Conservation (phyloP, 2,113 vertebrate species). For the Merops nubicus region DNA sequence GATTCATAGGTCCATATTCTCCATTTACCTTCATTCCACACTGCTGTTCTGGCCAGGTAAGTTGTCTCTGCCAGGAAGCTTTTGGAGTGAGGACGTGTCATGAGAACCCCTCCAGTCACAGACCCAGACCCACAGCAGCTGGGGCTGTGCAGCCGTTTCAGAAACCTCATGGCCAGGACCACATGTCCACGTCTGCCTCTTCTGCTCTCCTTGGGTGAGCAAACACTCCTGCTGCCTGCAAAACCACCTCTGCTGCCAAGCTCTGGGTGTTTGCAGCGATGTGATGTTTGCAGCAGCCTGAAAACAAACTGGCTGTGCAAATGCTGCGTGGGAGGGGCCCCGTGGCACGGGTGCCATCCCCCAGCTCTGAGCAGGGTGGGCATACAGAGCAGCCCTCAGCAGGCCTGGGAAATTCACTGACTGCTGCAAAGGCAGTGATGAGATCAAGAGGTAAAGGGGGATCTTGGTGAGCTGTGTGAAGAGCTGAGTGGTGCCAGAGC, state of each 20-base stretch:
- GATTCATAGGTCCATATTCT: neutral
- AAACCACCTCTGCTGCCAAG: neutral
- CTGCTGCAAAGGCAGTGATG: accelerated
- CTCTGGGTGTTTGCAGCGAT: neutral
- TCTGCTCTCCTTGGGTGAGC: neutral
- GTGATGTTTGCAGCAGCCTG: neutral
- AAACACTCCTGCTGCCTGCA: neutral
- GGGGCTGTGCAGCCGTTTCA: neutral
- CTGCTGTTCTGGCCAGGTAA: neutral
- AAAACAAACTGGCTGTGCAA: neutral
- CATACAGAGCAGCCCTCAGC: neutral
- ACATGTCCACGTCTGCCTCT: neutral
- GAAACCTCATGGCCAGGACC: neutral
- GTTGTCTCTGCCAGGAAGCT: conserved; percentile 31
- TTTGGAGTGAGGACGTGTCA: conserved; percentile 45
- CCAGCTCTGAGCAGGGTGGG: neutral
- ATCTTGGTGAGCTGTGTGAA: neutral
- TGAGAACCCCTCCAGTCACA: conserved; percentile 49
- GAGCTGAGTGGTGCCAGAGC: neutral
- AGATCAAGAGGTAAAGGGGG: neutral
- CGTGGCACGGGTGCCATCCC: accelerated
- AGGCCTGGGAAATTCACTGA: neutral
- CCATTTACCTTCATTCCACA: conserved; percentile 48
- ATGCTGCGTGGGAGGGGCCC: no score
- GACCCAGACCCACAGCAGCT: conserved; percentile 34